Evolutionary conservation across 2,888 invertebrate species (phyloP).

Genomic region (Chymomyza procnemis): DNA sequence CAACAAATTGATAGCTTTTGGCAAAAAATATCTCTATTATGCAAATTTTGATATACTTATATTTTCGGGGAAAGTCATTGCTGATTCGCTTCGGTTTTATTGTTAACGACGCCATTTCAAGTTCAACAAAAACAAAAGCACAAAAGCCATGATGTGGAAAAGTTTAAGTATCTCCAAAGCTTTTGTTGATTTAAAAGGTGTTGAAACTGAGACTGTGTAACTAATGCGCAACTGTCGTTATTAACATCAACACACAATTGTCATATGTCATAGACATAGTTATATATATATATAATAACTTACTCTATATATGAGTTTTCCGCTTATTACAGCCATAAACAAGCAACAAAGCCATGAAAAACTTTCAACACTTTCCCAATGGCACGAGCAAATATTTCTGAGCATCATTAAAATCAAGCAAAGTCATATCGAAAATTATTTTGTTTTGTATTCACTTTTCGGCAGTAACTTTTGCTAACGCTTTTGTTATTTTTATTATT

Average conservation of each 20-base stretch:
- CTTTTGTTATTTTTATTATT: slow-evolving; percentile 13
- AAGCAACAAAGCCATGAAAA: slow-evolving; percentile 4
- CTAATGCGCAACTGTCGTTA: neutral
- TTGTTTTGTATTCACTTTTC: neutral
- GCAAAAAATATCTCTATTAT: too few relatives aligned
- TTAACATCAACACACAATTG: slow-evolving; percentile 13
- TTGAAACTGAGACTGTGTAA: too few relatives aligned
- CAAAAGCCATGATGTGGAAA: too few relatives aligned
- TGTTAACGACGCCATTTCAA: too few relatives aligned
- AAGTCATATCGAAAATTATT: slow-evolving; percentile 25
- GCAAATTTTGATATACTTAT: too few relatives aligned
- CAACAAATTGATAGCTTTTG: too few relatives aligned
- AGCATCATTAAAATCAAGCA: slow-evolving; percentile 53
- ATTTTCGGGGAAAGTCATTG: too few relatives aligned
- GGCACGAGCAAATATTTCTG: slow-evolving; percentile 45
- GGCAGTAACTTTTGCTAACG: neutral
- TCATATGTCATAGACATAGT: neutral
- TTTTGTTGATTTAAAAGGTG: too few relatives aligned
- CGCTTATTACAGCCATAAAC: slow-evolving; percentile 50
- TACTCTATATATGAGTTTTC: slow-evolving; percentile 29
- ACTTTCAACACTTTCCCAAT: slow-evolving; percentile 62
- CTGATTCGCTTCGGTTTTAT: too few relatives aligned
- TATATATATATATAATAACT: neutral
- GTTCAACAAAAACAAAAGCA: too few relatives aligned
- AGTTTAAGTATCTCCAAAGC: too few relatives aligned